Evolutionary conservation across 2,888 invertebrate genomes (phyloP).

Genomic region (Cecidostiba fungosa): DNA sequence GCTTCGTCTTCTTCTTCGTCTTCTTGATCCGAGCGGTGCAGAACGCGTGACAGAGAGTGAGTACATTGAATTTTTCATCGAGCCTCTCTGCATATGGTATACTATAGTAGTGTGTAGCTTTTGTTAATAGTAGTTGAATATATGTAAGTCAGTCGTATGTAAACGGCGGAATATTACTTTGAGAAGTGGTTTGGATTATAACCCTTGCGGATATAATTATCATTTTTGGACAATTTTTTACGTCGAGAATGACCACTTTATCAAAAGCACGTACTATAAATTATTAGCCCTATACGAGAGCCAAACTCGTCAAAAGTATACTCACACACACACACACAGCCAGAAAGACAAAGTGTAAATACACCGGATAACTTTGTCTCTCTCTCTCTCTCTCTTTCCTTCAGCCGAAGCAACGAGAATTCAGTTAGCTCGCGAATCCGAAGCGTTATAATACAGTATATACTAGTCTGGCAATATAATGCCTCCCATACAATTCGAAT

Average conservation of each 20-base stretch:
- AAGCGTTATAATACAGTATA: constrained; percentile 51
- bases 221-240: too few relatives aligned
- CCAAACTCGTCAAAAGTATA: background rate
- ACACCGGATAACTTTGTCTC: background rate
- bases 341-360: constrained; percentile 6
- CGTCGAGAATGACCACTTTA: too few relatives aligned
- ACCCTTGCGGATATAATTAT: too few relatives aligned
- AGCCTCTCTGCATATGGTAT: background rate
- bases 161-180: background rate
- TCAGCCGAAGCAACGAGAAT: background rate
- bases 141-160: background rate
- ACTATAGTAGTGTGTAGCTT: background rate
- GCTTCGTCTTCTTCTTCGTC: background rate
- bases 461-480: constrained; percentile 68
- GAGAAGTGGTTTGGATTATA: too few relatives aligned
- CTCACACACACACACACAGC: background rate
- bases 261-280: too few relatives aligned
- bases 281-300: background rate
- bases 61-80: constrained; percentile 36
- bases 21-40: background rate
- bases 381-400: background rate
- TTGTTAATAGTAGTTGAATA: background rate
- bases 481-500: constrained; percentile 72
- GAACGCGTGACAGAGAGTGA: background rate
- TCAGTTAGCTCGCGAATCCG: constrained; percentile 10